These are phyloP conservation scores for Lutjanus erythropterus DNA, from an alignment of 2,113 vertebrate species.

Conservation along the genomic window DNA sequence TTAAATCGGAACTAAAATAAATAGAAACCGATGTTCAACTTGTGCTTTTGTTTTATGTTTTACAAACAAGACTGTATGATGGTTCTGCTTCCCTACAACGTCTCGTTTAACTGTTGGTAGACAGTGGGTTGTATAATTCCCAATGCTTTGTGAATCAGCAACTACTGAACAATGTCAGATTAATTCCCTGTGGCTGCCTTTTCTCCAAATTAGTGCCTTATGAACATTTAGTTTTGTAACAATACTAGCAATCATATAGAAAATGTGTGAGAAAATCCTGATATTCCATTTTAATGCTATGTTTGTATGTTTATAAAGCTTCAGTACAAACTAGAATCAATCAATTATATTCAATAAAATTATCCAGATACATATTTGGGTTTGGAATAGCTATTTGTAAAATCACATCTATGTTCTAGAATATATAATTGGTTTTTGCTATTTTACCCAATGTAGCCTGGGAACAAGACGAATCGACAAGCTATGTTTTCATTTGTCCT, in stretches of 20 bases:
- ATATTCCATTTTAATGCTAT: not conserved
- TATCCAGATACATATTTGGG: not conserved
- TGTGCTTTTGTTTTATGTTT: not conserved
- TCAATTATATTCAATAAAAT: not conserved
- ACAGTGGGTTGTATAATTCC: constrained; percentile 2
- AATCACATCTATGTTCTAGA: not conserved
- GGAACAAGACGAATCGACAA: too few relatives aligned
- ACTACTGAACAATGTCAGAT: not conserved
- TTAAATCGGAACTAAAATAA: not conserved
- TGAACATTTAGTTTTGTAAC: not conserved
- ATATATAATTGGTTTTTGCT: not conserved
- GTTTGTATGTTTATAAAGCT: not conserved
- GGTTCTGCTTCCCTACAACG: not conserved
- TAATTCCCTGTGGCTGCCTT: not conserved
- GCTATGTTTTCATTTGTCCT: too few relatives aligned
- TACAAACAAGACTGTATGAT: not conserved
- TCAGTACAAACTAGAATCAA: not conserved
- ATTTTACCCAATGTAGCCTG: not conserved
- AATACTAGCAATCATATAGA: not conserved
- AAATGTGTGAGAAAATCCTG: not conserved
- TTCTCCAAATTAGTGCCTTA: not conserved
- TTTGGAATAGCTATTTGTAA: not conserved
- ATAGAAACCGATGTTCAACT: not conserved
- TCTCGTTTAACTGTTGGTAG: not conserved
- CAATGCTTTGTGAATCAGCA: not conserved